Evolutionary conservation across 2,888 invertebrate species (phyloP).

Genomic region (Ormia ochracea): DNA sequence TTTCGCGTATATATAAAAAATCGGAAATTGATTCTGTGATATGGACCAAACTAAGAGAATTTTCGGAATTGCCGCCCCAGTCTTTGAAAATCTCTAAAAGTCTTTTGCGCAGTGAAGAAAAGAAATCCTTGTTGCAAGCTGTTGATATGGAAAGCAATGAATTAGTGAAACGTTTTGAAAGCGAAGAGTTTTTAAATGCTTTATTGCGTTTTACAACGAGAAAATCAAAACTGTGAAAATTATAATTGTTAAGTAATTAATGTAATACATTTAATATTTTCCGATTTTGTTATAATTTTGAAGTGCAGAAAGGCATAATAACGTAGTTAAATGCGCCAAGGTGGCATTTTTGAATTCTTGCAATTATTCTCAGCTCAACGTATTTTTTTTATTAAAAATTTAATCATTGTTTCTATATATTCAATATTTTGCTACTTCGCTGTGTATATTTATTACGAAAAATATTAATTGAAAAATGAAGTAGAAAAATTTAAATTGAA

Average conservation of each 20-base stretch:
- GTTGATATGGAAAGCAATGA: slow-evolving; percentile 84
- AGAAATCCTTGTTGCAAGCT: slow-evolving; percentile 81
- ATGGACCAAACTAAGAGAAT: slow-evolving; percentile 79
- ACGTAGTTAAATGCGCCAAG: too few relatives aligned
- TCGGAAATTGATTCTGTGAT: slow-evolving; percentile 80
- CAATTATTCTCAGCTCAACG: too few relatives aligned
- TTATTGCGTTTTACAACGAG: slow-evolving; percentile 68
- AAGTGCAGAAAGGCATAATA: too few relatives aligned
- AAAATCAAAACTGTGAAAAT: slow-evolving; percentile 71
- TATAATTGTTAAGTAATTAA: background rate
- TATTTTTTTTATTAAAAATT: too few relatives aligned
- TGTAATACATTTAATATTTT: background rate
- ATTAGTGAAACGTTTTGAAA: slow-evolving; percentile 81
- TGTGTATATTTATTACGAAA: too few relatives aligned
- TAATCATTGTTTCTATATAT: too few relatives aligned
- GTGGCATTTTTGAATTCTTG: too few relatives aligned
- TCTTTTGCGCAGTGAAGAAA: slow-evolving; percentile 81
- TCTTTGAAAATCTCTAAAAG: slow-evolving; percentile 84
- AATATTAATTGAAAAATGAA: too few relatives aligned
- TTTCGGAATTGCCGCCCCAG: slow-evolving; percentile 78
- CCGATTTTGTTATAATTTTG: too few relatives aligned
- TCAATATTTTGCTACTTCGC: too few relatives aligned
- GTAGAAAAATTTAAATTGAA: too few relatives aligned
- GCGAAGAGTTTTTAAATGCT: slow-evolving; percentile 82
- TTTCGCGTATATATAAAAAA: slow-evolving; percentile 86